Percentiles rank a stretch among this genome's conserved stretches.
Conservation (phyloP, 2,888 invertebrate genomes). For the Microdon myrmicae region DNA sequence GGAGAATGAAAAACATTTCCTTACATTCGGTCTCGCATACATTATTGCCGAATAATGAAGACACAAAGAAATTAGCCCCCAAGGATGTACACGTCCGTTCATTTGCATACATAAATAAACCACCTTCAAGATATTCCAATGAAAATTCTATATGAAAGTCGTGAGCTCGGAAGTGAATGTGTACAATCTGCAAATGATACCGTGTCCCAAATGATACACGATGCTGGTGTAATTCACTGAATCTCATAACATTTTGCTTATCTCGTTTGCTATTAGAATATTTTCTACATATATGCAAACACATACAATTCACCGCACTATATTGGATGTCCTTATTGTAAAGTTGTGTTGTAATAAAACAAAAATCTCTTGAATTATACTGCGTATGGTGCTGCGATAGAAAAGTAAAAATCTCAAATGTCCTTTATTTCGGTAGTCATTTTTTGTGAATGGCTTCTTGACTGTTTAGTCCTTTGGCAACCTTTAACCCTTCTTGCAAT, state of each 20-base stretch:
- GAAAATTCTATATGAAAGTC: conserved; percentile 28
- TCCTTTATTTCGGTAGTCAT: conserved; percentile 8
- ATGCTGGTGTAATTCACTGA: too few relatives aligned
- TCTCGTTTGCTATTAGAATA: conserved; percentile 28
- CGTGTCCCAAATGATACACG: conserved; percentile 26
- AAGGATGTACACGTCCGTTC: conserved; percentile 53
- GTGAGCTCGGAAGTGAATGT: conserved; percentile 12
- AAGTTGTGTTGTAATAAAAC: conserved; percentile 22
- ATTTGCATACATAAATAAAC: conserved; percentile 54
- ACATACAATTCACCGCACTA: conserved; percentile 3
- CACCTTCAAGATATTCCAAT: conserved; percentile 36
- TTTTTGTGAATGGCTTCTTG: conserved; percentile 8
- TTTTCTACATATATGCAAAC: conserved; percentile 13
- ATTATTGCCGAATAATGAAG: conserved; percentile 46
- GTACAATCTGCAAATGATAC: conserved; percentile 13
- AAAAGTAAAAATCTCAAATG: conserved; percentile 15
- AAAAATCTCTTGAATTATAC: too few relatives aligned
- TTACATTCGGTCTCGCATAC: conserved; percentile 33
- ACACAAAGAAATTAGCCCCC: conserved; percentile 55
- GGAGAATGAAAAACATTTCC: conserved; percentile 3
- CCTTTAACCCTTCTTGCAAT: conserved; percentile 1
- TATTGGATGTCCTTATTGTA: too few relatives aligned
- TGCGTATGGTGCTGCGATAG: conserved; percentile 6
- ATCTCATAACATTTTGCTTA: conserved; percentile 30
- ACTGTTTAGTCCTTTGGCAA: conserved; percentile 15